Base-by-base conservation (phyloP, 2,888 invertebrate genomes). In the Sesia apiformis region DNA sequence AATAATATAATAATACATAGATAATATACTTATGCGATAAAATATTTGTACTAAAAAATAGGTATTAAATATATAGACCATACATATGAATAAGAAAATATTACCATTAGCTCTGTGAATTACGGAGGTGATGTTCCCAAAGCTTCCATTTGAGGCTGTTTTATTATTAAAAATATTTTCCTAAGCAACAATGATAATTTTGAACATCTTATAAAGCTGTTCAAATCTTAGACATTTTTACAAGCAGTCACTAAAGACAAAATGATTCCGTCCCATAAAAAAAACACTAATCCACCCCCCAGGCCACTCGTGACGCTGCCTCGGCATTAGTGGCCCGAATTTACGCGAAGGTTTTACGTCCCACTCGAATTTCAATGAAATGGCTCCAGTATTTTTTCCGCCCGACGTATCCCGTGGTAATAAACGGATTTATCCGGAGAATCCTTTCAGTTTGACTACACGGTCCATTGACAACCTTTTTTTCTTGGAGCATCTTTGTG, bases 341-440 rank as follows among this genome's bases (percentile, higher is more conserved):
- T 80, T 79, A 80, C 77, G 78, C 69, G 62, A 67, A 50, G 72
- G 65, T 72, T 81, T 82, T 81, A 81, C 72, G 70, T 72, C 71
- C 64, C 64, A 71, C 76, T 82, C 76, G 80, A 81, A 78, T 82
- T 78, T 78, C 81, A 81, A 79, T 81, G 78, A 71, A 67, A 74
- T 69, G 66, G 69, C 62, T 40, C 51, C 7, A 38, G 23, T 8
- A 38, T 38, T 40, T 52, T 39, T 52, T 52, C 52, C 40, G n/a
- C n/a, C 7, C 40, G 4, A 38, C 40, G 52, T 40, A 8, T 40
- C 50, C 23, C 38, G 3, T 56, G 56, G 63, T 62, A 65, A 72
- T 74, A 74, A 77, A 73, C 68, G 69, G 69, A 67, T 74, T 75
- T 69, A 68, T 63, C 64, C 63, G 23, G 58, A 58, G 65, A 74